Percentiles rank a stretch among this genome's conserved stretches.
Evolutionary conservation across 2,113 vertebrate genomes (phyloP).

Genomic region (Lathamus discolor): DNA sequence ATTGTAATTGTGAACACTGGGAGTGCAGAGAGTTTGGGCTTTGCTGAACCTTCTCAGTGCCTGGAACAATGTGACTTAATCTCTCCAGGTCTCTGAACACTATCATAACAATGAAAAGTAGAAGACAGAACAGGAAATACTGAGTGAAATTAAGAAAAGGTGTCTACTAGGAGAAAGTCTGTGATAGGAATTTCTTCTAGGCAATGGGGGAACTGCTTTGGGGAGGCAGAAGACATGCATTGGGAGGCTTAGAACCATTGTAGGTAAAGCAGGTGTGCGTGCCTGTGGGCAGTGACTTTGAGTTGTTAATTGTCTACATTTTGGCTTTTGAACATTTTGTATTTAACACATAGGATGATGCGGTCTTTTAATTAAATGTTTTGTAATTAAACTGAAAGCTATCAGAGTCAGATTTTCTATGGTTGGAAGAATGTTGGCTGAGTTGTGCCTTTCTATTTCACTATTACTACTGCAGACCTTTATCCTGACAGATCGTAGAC

Average conservation of each 20-base stretch:
- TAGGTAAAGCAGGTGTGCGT: neutral
- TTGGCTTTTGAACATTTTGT: neutral
- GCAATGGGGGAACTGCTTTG: neutral
- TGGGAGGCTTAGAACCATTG: neutral
- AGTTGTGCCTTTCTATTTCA: neutral
- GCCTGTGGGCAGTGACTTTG: neutral
- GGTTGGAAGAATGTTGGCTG: neutral
- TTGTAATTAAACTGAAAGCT: neutral
- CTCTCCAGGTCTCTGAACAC: neutral
- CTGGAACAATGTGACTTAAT: neutral
- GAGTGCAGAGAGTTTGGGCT: neutral
- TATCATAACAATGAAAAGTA: neutral
- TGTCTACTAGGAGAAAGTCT: neutral
- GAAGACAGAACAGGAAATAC: neutral
- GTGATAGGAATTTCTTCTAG: neutral
- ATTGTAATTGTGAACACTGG: neutral
- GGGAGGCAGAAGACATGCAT: neutral
- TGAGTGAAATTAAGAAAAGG: neutral
- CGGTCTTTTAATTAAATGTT: neutral
- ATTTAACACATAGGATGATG: neutral
- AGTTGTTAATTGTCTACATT: neutral
- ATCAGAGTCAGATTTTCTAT: neutral
- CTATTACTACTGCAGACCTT: neutral
- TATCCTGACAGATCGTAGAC: accelerated
- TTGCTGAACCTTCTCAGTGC: neutral